Percentiles rank a stretch among this genome's conserved stretches.
These are phyloP conservation scores for Leptopilina drosophilae DNA, from an alignment of 2,888 invertebrate genomes.

Conservation along the genomic window DNA sequence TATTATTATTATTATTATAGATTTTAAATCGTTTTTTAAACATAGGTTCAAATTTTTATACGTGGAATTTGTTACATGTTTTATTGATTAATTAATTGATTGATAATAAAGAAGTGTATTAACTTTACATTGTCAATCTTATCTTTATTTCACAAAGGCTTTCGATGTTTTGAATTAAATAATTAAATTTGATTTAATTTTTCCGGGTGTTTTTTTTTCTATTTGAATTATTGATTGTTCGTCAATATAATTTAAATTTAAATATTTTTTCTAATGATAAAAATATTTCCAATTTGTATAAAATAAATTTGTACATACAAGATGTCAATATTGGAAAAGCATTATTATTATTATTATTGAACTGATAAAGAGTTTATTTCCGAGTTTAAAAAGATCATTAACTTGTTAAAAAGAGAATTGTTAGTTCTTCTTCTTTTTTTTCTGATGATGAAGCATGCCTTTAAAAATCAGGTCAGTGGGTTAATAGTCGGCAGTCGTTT, in stretches of 20 bases:
- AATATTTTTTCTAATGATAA: too few relatives aligned
- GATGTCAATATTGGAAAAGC: neutral
- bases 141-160: too few relatives aligned
- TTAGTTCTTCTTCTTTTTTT: neutral
- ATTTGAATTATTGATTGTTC: too few relatives aligned
- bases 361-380: neutral
- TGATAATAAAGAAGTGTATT: neutral
- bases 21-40: neutral
- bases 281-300: too few relatives aligned
- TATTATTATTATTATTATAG: too few relatives aligned
- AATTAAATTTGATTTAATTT: too few relatives aligned
- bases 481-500: conserved; percentile 45
- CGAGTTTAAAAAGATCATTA: neutral
- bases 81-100: neutral
- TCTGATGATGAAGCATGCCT: conserved; percentile 3
- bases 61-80: conserved; percentile 3
- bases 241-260: too few relatives aligned
- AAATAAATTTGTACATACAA: too few relatives aligned
- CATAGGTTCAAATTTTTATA: neutral
- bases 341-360: neutral
- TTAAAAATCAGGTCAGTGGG: conserved; percentile 51
- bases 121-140: neutral
- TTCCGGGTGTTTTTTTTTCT: too few relatives aligned
- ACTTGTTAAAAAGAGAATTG: neutral
- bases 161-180: too few relatives aligned